A percentile compares a stretch with the other conserved stretches of the same genome.
These are phyloP conservation scores for Dyspetes luteomarginatus DNA, from an alignment of 2,888 invertebrate genomes.

Conservation along the genomic window DNA sequence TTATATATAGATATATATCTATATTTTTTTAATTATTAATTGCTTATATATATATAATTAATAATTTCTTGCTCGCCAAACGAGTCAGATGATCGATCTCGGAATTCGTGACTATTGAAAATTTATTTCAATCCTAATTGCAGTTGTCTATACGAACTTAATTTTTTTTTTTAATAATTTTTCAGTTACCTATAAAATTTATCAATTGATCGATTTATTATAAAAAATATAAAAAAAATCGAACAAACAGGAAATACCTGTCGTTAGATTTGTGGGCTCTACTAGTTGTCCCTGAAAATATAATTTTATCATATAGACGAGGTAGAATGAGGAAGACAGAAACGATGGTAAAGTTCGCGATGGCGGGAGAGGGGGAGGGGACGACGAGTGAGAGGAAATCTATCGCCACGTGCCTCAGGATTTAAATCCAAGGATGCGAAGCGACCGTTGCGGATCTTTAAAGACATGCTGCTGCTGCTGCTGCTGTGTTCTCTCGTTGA, in stretches of 20 bases:
- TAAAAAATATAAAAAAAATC: neutral
- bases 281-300: neutral
- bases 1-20: too few species aligned
- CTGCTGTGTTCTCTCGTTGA: too few species aligned
- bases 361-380: neutral
- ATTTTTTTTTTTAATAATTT: too few species aligned
- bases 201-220: neutral
- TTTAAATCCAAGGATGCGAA: conserved; percentile 77
- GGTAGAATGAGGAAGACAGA: conserved; percentile 27
- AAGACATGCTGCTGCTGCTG: conserved; percentile 48
- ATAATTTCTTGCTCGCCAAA: too few species aligned
- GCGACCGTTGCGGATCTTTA: conserved; percentile 74
- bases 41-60: too few species aligned
- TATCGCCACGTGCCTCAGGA: conserved; percentile 74
- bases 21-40: too few species aligned
- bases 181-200: neutral
- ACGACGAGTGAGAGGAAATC: conserved; percentile 40
- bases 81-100: too few species aligned
- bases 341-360: neutral
- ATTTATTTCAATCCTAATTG: too few species aligned
- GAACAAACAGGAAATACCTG: neutral
- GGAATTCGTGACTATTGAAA: neutral
- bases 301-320: neutral
- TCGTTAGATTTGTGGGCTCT: neutral
- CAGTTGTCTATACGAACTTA: too few species aligned